Percentiles rank a stretch among this genome's conserved stretches.
phyloP scores from a whole-genome alignment of 2,113 vertebrate species.

The Leucopsar rothschildi region DNA sequence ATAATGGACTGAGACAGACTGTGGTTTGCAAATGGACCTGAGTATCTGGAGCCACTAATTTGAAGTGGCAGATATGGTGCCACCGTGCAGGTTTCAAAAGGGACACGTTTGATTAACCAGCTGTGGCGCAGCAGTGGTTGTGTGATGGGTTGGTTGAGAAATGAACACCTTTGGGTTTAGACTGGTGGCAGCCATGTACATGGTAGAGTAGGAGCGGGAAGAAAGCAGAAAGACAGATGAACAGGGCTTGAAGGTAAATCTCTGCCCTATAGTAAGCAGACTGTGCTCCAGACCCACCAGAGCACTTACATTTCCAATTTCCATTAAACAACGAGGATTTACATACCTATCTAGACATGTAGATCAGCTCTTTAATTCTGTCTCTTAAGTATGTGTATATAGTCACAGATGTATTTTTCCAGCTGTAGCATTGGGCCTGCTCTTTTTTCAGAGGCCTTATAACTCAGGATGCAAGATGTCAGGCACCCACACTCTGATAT shows the following conservation, averaged over 20 bases:
- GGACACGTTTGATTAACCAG: neutral
- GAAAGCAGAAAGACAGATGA: neutral
- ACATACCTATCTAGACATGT: neutral
- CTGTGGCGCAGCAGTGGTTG: rapidly evolving
- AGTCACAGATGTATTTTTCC: neutral
- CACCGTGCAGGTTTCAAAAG: neutral
- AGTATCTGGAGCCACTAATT: slow-evolving; percentile 15
- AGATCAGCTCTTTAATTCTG: neutral
- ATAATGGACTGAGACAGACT: slow-evolving; percentile 54
- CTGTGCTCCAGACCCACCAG: neutral
- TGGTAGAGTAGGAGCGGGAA: neutral
- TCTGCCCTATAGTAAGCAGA: neutral
- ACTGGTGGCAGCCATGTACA: rapidly evolving
- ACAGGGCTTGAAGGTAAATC: neutral
- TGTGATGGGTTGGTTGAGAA: neutral
- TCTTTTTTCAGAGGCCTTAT: neutral
- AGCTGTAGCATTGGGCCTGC: neutral
- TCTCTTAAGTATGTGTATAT: neutral
- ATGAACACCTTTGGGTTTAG: neutral
- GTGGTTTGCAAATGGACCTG: slow-evolving; percentile 29
- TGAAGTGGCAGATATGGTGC: slow-evolving; percentile 23
- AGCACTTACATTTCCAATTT: neutral
- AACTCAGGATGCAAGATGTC: neutral
- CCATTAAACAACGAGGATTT: neutral
- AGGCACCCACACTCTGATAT: neutral